Percentiles rank a stretch among this genome's conserved stretches.
These are phyloP conservation scores for Fistularia commersonii DNA, from an alignment of 2,797 vertebrate species.

Conservation along the genomic window DNA sequence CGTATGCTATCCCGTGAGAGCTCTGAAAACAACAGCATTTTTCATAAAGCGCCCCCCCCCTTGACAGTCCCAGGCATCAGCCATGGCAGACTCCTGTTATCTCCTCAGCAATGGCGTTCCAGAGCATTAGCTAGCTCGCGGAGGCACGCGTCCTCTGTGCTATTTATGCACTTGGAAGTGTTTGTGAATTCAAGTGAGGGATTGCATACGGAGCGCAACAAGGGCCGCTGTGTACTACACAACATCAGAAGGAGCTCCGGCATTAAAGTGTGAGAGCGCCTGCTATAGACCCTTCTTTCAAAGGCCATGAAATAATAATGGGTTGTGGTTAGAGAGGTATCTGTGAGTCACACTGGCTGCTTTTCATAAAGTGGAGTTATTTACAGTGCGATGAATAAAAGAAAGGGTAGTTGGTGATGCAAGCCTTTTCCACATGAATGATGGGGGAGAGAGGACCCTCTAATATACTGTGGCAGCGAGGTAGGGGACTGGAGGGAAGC, in stretches of 20 bases:
- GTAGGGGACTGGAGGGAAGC: slow-evolving; percentile 21
- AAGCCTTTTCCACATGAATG: slow-evolving; percentile 74
- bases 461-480: slow-evolving; percentile 61
- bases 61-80: slow-evolving; percentile 60
- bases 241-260: slow-evolving; percentile 78
- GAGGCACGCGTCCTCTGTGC: slow-evolving; percentile 66
- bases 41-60: slow-evolving; percentile 46
- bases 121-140: slow-evolving; percentile 70
- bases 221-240: slow-evolving; percentile 79
- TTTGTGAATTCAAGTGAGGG: slow-evolving; percentile 82
- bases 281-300: slow-evolving; percentile 78
- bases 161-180: slow-evolving; percentile 81
- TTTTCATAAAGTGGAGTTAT: slow-evolving; percentile 85
- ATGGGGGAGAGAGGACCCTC: slow-evolving; percentile 52
- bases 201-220: slow-evolving; percentile 75
- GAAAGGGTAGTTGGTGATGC: slow-evolving; percentile 76
- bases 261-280: slow-evolving; percentile 74
- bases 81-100: slow-evolving; percentile 68
- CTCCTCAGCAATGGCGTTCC: slow-evolving; percentile 72
- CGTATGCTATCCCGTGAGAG: slow-evolving; percentile 67
- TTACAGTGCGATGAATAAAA: slow-evolving; percentile 83
- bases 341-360: slow-evolving; percentile 79
- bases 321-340: slow-evolving; percentile 81
- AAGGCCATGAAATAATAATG: slow-evolving; percentile 85
- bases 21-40: slow-evolving; percentile 66